Percentiles rank a stretch among this genome's conserved stretches.
Evolutionary conservation across 2,113 vertebrate genomes (phyloP).

Genomic region (Carassius gibelio): DNA sequence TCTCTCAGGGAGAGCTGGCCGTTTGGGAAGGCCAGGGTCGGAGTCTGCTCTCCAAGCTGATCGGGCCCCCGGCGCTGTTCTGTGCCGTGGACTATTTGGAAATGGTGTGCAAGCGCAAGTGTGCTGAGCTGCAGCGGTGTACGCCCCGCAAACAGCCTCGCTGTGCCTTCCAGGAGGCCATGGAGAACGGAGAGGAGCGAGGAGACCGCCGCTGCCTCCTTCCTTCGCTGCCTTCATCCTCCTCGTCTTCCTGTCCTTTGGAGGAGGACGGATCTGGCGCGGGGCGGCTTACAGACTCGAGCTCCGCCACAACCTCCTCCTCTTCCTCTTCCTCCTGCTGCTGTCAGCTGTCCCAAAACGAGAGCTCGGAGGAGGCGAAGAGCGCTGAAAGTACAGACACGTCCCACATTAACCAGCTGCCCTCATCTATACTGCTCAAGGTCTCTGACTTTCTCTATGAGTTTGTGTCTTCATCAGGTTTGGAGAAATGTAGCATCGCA

Average conservation of each 20-base stretch:
- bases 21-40: slow-evolving; percentile 78
- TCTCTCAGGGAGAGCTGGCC: slow-evolving; percentile 73
- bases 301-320: slow-evolving; percentile 65
- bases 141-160: slow-evolving; percentile 89
- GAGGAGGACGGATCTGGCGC: slow-evolving; percentile 71
- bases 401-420: slow-evolving; percentile 85
- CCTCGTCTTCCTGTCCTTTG: slow-evolving; percentile 66
- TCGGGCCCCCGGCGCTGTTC: slow-evolving; percentile 72
- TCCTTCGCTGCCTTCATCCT: slow-evolving; percentile 65
- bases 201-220: slow-evolving; percentile 72
- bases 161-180: slow-evolving; percentile 77
- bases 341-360: slow-evolving; percentile 72
- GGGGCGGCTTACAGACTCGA: slow-evolving; percentile 65
- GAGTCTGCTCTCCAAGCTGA: slow-evolving; percentile 75
- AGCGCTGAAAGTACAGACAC: slow-evolving; percentile 67
- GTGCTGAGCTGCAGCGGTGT: slow-evolving; percentile 82
- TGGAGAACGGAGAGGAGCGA: slow-evolving; percentile 66
- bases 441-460: slow-evolving; percentile 63
- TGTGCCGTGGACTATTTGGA: slow-evolving; percentile 76
- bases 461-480: no score
- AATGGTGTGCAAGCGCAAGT: slow-evolving; percentile 94
- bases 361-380: slow-evolving; percentile 68
- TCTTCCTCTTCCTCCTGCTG: slow-evolving; percentile 68
- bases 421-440: slow-evolving; percentile 95
- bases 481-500: no score